Evolutionary conservation across 2,113 vertebrate species (phyloP), one percentile per base, ranked within the genome.

Genomic region (Hippocampus mohnikei): DNA sequence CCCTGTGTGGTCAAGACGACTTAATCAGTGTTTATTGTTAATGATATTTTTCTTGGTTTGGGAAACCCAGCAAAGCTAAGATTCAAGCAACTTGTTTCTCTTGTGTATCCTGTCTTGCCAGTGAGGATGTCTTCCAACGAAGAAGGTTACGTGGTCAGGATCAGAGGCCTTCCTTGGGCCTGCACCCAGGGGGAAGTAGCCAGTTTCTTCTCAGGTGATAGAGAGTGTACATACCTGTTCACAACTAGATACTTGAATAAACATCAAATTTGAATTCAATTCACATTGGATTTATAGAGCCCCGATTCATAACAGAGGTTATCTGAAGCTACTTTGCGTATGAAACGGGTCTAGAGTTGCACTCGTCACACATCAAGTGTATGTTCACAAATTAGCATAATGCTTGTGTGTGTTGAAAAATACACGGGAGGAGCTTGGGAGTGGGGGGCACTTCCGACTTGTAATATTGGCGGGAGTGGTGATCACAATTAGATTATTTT

Each of bases 91-190:
- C 59, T 11, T 72, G 27, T 68, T 74, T 25, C 37, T 72, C 23
- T 42, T 73, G 1, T 84, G 13, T 8, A 59, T 64, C 6, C 9
- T 67, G 40, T 80, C 63, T 37, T 81, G 66, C 70, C 69, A 85
- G 82, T 78, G 79, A 88, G 78, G 62, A 94, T 94, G 93, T 93
- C 92, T 83, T 77, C 87, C 66, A 92, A 85, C 69, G 92, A 93
- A 0, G 93, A 94, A 65, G 93, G 92, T 11, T 94, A 91, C 52
- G 93, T 94, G 77, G 94, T 94, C 46, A 87, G 93, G 72, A 93
- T 94, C 77, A 91, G 94, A 78, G 94, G 94, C 66, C 85, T 94
- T 50, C 94, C 94, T 5, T 94, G 94, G 94, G 91, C 93, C 72
- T 94, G 94, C 81, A 92, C 93, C 3, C 91, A 91, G 69, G 92